Evolutionary conservation across 2,888 invertebrate genomes (phyloP).

Genomic region (Toxonevra muliebris): DNA sequence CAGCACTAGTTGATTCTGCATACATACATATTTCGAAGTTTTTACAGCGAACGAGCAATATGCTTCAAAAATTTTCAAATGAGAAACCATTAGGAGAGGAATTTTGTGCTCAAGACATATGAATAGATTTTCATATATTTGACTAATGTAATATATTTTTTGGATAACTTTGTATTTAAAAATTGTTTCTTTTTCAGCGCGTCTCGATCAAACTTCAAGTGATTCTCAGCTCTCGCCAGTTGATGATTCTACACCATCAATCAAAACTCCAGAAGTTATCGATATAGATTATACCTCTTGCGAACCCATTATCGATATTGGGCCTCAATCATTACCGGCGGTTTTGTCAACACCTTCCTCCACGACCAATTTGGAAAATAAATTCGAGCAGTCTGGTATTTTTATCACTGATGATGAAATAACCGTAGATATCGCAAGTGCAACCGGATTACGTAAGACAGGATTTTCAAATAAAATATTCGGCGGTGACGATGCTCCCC

Average conservation of each 20-base stretch:
- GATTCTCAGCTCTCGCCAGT: conserved; percentile 64
- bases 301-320: conserved; percentile 44
- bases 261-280: conserved; percentile 50
- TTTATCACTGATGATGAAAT: conserved; percentile 64
- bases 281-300: conserved; percentile 44
- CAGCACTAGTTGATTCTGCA: no score
- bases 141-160: not conserved
- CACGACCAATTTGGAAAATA: conserved; percentile 41
- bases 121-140: not conserved
- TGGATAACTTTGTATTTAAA: not conserved
- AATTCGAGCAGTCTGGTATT: conserved; percentile 62
- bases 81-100: no score
- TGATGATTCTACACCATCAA: conserved; percentile 58
- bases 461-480: conserved; percentile 73
- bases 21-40: no score
- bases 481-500: conserved; percentile 65
- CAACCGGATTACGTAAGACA: conserved; percentile 77
- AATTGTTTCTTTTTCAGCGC: conserved; percentile 65
- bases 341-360: conserved; percentile 41
- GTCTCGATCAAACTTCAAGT: conserved; percentile 69
- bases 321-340: conserved; percentile 57
- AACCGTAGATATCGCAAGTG: conserved; percentile 73
- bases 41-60: no score
- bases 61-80: no score
- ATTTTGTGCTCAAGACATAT: no score